These are phyloP conservation scores for Bufotes viridis DNA, from an alignment of 2,797 vertebrate species.

Conservation along the genomic window DNA sequence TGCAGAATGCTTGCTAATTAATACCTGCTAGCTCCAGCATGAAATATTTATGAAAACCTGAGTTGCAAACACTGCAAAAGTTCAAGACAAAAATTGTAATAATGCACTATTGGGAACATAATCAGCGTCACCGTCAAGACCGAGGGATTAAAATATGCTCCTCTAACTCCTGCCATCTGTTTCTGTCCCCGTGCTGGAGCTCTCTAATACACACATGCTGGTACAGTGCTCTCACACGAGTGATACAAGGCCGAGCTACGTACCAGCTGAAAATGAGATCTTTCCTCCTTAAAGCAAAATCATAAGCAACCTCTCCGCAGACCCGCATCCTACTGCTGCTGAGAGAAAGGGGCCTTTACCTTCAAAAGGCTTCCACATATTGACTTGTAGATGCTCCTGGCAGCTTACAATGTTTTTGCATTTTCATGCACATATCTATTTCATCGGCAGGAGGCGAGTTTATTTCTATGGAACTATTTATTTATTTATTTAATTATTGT, in stretches of 20 bases:
- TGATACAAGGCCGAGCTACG: not conserved
- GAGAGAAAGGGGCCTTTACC: not conserved
- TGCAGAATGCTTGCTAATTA: conserved; percentile 8
- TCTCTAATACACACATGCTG: conserved; percentile 2
- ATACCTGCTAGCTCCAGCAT: conserved; percentile 20
- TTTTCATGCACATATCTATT: not conserved
- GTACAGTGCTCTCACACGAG: not conserved
- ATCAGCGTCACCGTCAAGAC: conserved; percentile 24
- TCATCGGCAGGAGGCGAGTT: not conserved
- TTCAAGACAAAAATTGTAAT: conserved; percentile 27
- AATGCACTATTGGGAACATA: conserved; percentile 30
- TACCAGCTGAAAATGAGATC: not conserved
- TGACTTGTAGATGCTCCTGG: not conserved
- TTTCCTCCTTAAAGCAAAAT: not conserved
- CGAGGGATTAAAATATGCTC: conserved; percentile 47
- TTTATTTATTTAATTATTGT: too few relatives aligned
- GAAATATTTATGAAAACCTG: conserved; percentile 44
- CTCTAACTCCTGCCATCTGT: conserved; percentile 42
- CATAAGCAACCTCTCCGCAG: not conserved
- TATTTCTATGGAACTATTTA: not conserved
- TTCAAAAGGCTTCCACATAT: not conserved
- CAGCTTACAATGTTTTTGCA: not conserved
- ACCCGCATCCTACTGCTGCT: not conserved
- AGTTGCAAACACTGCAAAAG: conserved; percentile 21
- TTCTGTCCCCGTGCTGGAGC: conserved; percentile 14